These are phyloP conservation scores for Phortica okadai DNA, from an alignment of 2,888 invertebrate genomes.

Conservation along the genomic window DNA sequence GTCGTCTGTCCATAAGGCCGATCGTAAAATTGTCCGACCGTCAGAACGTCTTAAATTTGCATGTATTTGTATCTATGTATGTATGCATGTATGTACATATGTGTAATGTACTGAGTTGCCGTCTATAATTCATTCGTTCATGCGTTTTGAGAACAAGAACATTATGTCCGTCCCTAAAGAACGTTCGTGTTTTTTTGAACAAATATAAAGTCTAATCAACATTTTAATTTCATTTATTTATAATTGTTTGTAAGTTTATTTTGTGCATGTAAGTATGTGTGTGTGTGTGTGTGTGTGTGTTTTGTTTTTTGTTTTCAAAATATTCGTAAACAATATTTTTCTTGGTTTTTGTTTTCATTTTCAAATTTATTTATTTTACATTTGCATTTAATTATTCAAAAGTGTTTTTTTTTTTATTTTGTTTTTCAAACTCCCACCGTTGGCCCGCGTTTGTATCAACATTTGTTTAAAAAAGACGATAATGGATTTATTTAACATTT, in stretches of 20 bases:
- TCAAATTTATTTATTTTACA: neutral
- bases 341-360: neutral
- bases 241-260: neutral
- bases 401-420: neutral
- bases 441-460: neutral
- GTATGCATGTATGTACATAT: neutral
- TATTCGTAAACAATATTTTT: slow-evolving; percentile 2
- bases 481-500: neutral
- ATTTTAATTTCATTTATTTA: neutral
- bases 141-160: neutral
- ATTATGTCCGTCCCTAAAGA: neutral
- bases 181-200: neutral
- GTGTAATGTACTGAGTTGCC: neutral
- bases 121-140: slow-evolving; percentile 12
- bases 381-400: neutral
- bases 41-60: neutral
- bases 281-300: slow-evolving; percentile 5
- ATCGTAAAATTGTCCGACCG: neutral
- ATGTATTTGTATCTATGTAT: neutral
- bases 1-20: neutral
- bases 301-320: neutral
- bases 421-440: no score
- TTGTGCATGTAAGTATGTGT: neutral
- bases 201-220: neutral
- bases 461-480: neutral